These are phyloP conservation scores for Xestia ashworthii DNA, from an alignment of 2,888 invertebrate genomes.

Conservation along the genomic window DNA sequence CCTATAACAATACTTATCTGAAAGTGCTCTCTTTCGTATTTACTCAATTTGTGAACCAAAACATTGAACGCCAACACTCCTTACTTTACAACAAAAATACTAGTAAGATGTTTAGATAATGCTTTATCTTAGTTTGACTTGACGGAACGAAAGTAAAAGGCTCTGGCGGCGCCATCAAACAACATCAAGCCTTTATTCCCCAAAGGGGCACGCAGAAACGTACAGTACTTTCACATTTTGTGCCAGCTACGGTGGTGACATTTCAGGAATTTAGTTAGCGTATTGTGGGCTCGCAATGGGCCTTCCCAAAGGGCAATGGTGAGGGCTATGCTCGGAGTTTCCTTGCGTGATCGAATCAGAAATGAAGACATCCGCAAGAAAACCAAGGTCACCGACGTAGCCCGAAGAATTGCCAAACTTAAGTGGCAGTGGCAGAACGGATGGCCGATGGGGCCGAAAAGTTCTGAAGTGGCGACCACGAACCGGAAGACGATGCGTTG, in stretches of 20 bases:
- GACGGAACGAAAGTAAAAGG: not conserved
- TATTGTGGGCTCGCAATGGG: not conserved
- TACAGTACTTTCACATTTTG: not conserved
- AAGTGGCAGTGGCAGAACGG: too few species aligned
- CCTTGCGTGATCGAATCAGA: too few species aligned
- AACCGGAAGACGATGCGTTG: too few species aligned
- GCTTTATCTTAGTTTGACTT: not conserved
- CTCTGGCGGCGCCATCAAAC: not conserved
- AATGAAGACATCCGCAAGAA: too few species aligned
- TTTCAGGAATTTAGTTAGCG: not conserved
- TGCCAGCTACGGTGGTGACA: not conserved
- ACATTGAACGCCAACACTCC: not conserved
- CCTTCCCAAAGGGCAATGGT: not conserved
- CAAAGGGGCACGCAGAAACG: not conserved
- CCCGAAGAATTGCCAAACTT: too few species aligned
- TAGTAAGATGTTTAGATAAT: not conserved
- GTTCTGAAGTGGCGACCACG: too few species aligned
- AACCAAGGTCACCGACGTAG: too few species aligned
- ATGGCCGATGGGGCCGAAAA: too few species aligned
- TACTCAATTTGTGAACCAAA: conserved; percentile 17
- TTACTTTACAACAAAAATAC: conserved; percentile 15
- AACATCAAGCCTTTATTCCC: not conserved
- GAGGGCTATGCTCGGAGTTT: not conserved
- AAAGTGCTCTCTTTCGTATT: conserved; percentile 9
- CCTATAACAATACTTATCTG: conserved; percentile 17